Percentiles rank a stretch among this genome's conserved stretches.
Conservation (phyloP, 2,888 invertebrate genomes). For the Hecatera dysodea region DNA sequence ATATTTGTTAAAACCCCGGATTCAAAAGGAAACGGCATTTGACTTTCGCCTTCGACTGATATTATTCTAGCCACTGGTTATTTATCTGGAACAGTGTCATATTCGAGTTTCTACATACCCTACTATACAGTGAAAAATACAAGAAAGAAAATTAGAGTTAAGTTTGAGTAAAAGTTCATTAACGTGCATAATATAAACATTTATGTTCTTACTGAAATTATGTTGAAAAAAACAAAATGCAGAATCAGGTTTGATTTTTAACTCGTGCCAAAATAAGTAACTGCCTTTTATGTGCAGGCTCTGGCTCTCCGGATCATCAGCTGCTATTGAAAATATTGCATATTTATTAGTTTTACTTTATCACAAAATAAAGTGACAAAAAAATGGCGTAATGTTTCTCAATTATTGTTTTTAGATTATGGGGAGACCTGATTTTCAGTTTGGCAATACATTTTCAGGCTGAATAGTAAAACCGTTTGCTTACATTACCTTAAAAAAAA, state of each 20-base stretch:
- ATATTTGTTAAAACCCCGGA: background rate
- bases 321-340: background rate
- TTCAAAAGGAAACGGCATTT: background rate
- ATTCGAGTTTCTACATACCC: background rate
- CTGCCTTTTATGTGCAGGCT: background rate
- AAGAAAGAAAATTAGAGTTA: background rate
- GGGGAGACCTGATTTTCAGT: conserved; percentile 11
- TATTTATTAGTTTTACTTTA: background rate
- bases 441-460: conserved; percentile 18
- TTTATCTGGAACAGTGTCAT: too few species aligned
- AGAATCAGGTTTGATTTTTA: background rate
- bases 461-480: background rate
- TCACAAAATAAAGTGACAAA: background rate
- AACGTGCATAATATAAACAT: too few species aligned
- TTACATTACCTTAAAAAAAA: background rate
- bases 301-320: background rate
- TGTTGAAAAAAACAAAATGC: too few species aligned
- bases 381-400: background rate
- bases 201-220: too few species aligned
- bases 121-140: background rate
- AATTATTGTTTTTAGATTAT: background rate
- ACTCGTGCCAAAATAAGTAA: background rate
- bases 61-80: background rate
- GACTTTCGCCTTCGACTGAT: background rate
- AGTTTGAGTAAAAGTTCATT: too few species aligned